These are phyloP conservation scores for Hafferia zeledoni DNA, from an alignment of 2,797 vertebrate species.

Conservation along the genomic window DNA sequence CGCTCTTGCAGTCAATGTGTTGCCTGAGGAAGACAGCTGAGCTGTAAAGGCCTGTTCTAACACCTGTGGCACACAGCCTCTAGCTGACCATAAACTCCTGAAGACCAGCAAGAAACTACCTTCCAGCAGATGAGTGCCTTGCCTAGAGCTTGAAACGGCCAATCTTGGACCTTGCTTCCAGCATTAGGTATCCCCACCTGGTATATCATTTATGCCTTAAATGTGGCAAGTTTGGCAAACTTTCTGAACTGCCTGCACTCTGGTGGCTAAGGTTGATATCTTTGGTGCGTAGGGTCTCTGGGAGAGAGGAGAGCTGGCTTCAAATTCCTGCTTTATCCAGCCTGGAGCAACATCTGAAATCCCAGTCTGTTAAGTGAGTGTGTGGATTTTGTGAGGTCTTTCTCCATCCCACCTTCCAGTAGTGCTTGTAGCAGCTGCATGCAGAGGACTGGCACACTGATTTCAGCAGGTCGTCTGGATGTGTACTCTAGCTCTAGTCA, in stretches of 20 bases:
- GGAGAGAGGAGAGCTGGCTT: background rate
- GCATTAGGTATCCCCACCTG: background rate
- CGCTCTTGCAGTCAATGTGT: background rate
- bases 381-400: background rate
- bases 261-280: background rate
- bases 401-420: background rate
- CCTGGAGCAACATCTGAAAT: background rate
- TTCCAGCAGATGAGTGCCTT: background rate
- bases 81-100: background rate
- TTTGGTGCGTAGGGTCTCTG: background rate
- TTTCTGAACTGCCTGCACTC: background rate
- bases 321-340: background rate
- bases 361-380: background rate
- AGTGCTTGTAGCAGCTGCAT: background rate
- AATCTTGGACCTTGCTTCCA: background rate
- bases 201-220: background rate
- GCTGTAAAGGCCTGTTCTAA: background rate
- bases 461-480: background rate
- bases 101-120: background rate
- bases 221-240: background rate
- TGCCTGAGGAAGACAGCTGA: background rate
- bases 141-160: background rate
- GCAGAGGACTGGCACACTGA: background rate
- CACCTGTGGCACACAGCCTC: rapidly evolving
- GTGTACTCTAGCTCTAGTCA: background rate